Base-by-base conservation (phyloP, 1,140 invertebrate species). In the Pectinophora gossypiella region DNA sequence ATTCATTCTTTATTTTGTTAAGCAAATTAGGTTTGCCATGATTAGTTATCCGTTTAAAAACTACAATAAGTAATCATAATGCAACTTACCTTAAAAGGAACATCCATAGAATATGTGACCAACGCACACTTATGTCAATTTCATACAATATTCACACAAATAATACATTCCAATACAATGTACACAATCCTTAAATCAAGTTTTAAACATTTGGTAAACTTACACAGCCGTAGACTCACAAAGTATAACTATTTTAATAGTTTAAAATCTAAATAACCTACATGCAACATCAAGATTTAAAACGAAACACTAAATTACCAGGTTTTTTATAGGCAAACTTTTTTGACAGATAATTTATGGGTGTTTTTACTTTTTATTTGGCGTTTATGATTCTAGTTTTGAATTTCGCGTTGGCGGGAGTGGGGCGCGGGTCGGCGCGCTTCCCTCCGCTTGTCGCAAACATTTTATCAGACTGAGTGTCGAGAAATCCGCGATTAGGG, bases 381-480 rank as follows among this genome's bases (percentile, higher is more conserved):
- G 40, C 42, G 50, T 54, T 52, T 45, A 32, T 19, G 38, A 48
- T 59, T 62, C 50, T 36, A 71, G 64, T 72, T 79, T 82, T 77
- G 68, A 82, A 82, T 59, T 68, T 66, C 45, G 54, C 60, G 65
- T 61, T 76, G 72, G 74, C 78, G 76, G 70, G 72, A 66, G 63
- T 48, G 44, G 56, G 54, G 50, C 56, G 49, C 48, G 57, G 56
- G 61, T 36, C 48, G 54, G 59, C 56, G 71, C 66, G 67, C 55
- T 64, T 63, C 57, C 68, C 61, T 69, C 76, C 73, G 73, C 64
- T 58, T 64, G 56, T 64, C 53, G 53, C 70, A 56, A 72, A 64
- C 72, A 81, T 77, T 79, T 77, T 81, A 79, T 83, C 79, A 74
- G 67, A 83, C 79, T 83, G 79, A 77, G 65, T 54, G 61, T 49